Base-by-base conservation (phyloP, 2,797 vertebrate genomes). In the Peromyscus eremicus region DNA sequence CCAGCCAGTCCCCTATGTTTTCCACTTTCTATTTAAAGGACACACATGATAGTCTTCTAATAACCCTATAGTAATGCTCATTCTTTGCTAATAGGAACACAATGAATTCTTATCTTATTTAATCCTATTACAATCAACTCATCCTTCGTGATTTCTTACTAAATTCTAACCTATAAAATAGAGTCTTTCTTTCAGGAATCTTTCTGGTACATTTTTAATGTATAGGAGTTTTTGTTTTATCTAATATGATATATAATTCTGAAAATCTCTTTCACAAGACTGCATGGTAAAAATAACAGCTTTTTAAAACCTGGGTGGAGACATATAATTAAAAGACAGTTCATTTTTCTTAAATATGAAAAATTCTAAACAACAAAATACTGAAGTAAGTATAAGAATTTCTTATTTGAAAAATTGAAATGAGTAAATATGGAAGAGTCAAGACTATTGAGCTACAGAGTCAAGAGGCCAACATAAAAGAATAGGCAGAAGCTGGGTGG, bases 161-260 rank as follows among this genome's bases (percentile, higher is more conserved):
- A 89, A 91, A 89, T 95, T 73, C 9, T 70, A 25, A 73, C 11
- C 46, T 49, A 17, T 83, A 55, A 55, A 86, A 66, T 85, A 49
- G 21, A 81, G n/a, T 60, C 62, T 81, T 91, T 93, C 6, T 81
- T 91, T 94, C 8, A 94, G 52, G 89, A 77, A 37, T 1, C 37
- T 43, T 95, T 80, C 49, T 16, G 62, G 64, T 34, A 68, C 37
- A n/a, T 93, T 92, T 94, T 76, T 91, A 81, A 68, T 84, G 55
- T 92, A 64, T 19, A 83, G 5, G 34, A 64, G 4, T 52, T 97
- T 93, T 77, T 93, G 37, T 75, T 11, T 43, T 79, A 49, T 96
- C 21, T 97, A 92, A 60, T 60, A 88, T 52, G 60, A 93, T 13
- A 97, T 27, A 83, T 32, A 93, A 83, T 97, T 40, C 43, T 79